These are phyloP conservation scores for Saccostrea cuccullata DNA, from an alignment of 1,140 invertebrate genomes.

Conservation along the genomic window DNA sequence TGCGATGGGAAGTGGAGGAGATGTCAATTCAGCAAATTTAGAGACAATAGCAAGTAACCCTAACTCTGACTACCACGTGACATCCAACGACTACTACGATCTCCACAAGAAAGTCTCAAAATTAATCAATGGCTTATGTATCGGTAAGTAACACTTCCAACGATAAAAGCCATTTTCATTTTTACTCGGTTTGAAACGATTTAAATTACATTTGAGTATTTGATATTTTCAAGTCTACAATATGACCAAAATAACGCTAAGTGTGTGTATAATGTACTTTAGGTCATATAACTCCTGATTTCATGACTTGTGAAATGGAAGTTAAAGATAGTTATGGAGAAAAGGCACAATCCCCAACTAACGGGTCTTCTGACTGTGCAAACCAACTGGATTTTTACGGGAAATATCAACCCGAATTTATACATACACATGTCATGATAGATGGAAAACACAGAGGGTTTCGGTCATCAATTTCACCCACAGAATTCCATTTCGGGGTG, in stretches of 20 bases:
- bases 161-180: too few species aligned
- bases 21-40: background rate
- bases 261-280: background rate
- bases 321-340: conserved; percentile 35
- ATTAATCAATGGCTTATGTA: conserved; percentile 10
- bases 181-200: too few species aligned
- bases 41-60: conserved; percentile 25
- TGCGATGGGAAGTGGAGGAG: background rate
- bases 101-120: background rate
- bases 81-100: conserved; percentile 24
- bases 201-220: too few species aligned
- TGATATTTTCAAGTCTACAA: too few species aligned
- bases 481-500: conserved; percentile 20
- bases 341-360: conserved; percentile 16
- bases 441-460: background rate
- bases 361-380: background rate
- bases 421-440: background rate
- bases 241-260: too few species aligned
- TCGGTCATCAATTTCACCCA: too few species aligned
- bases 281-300: conserved; percentile 1
- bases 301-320: conserved; percentile 38
- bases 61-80: conserved; percentile 5
- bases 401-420: conserved; percentile 25
- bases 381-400: conserved; percentile 42
- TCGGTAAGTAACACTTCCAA: background rate